These are phyloP conservation scores for Drosophila lacertosa DNA, from an alignment of 1,140 invertebrate species.

Conservation along the genomic window DNA sequence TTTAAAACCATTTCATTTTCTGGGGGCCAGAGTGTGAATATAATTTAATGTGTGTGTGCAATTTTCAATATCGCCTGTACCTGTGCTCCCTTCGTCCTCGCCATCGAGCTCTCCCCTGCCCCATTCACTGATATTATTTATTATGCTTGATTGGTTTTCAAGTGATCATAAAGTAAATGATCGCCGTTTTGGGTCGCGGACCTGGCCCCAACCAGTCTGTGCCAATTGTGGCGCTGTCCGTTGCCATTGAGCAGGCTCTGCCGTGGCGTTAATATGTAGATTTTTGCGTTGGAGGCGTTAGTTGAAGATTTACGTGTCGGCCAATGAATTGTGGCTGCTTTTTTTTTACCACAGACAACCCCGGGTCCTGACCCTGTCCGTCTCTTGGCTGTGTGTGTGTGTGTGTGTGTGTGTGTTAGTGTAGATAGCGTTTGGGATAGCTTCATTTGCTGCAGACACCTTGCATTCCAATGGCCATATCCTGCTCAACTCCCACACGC, in stretches of 20 bases:
- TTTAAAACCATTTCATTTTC: slow-evolving; percentile 80
- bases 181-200: slow-evolving; percentile 58
- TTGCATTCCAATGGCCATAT: slow-evolving; percentile 43
- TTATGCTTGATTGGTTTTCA: slow-evolving; percentile 84
- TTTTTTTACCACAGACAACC: slow-evolving; percentile 7
- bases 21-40: slow-evolving; percentile 83
- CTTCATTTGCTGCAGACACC: slow-evolving; percentile 50
- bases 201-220: slow-evolving; percentile 45
- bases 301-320: slow-evolving; percentile 61
- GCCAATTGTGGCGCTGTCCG: slow-evolving; percentile 62
- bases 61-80: slow-evolving; percentile 79
- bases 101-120: not conserved
- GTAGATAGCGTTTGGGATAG: slow-evolving; percentile 32
- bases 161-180: slow-evolving; percentile 84
- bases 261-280: slow-evolving; percentile 77
- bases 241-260: slow-evolving; percentile 52
- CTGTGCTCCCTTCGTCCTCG: not conserved
- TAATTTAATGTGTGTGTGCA: slow-evolving; percentile 80
- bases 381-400: not conserved
- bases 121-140: slow-evolving; percentile 74
- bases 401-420: not conserved
- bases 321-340: slow-evolving; percentile 51
- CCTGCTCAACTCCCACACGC: slow-evolving; percentile 61
- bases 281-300: slow-evolving; percentile 65
- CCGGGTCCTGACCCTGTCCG: slow-evolving; percentile 30